Conservation (phyloP, 2,888 invertebrate genomes). For the Chrysomela aeneicollis region DNA sequence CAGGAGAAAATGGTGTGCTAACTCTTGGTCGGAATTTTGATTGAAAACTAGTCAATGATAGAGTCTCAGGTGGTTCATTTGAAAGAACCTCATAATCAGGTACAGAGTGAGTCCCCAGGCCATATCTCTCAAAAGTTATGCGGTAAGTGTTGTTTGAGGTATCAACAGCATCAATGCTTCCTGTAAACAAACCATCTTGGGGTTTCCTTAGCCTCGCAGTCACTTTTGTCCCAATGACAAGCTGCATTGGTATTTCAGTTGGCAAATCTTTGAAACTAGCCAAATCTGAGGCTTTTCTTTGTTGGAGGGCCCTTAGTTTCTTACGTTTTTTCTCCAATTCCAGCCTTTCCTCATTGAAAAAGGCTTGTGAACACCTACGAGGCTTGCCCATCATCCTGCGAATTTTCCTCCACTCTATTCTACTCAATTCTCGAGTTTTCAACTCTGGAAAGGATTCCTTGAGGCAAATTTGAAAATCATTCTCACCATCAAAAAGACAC, state of each 20-base stretch:
- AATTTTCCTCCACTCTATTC: conserved; percentile 95
- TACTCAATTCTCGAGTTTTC: conserved; percentile 81
- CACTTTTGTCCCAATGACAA: conserved; percentile 94
- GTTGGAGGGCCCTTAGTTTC: conserved; percentile 92
- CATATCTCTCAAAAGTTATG: conserved; percentile 91
- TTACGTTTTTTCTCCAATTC: conserved; percentile 90
- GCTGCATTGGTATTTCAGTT: conserved; percentile 90
- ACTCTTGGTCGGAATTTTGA: conserved; percentile 80
- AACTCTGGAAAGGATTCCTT: conserved; percentile 94
- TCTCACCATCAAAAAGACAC: conserved; percentile 92
- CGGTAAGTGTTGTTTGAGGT: conserved; percentile 93
- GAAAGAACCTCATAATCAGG: conserved; percentile 97
- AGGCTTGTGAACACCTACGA: conserved; percentile 90
- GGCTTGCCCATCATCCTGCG: conserved; percentile 97
- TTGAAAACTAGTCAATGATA: conserved; percentile 83
- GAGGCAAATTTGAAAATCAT: conserved; percentile 94
- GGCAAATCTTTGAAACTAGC: conserved; percentile 86
- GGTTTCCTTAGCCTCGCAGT: conserved; percentile 89
- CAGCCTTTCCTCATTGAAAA: conserved; percentile 93
- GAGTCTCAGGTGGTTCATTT: conserved; percentile 90
- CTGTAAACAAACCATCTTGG: conserved; percentile 93
- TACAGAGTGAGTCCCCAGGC: conserved; percentile 93
- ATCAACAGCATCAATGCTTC: conserved; percentile 92
- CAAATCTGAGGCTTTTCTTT: conserved; percentile 84
- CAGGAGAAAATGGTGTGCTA: conserved; percentile 58